Conservation (phyloP, 1,140 invertebrate genomes). For the Melanaphis sacchari region DNA sequence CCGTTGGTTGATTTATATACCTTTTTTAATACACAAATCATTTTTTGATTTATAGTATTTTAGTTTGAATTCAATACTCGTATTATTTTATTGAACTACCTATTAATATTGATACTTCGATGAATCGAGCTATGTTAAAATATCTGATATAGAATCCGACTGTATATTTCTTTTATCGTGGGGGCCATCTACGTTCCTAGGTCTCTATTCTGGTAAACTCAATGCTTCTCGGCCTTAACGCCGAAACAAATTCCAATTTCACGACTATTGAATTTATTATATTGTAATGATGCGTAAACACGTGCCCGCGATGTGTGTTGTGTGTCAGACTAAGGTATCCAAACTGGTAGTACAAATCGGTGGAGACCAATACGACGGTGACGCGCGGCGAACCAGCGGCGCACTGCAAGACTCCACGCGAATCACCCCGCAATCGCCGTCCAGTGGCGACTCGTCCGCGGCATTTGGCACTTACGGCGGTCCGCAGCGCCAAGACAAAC, state of each 20-base stretch:
- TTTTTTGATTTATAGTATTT: neutral
- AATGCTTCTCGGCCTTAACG: neutral
- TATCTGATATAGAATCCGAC: neutral
- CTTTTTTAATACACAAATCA: too few relatives aligned
- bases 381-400: neutral
- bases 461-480: neutral
- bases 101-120: neutral
- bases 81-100: neutral
- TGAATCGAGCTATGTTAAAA: neutral
- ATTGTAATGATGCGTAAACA: slow-evolving; percentile 5
- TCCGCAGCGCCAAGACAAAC: neutral
- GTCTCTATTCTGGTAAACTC: neutral
- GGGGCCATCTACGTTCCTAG: neutral
- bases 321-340: slow-evolving; percentile 36
- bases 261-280: neutral
- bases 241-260: neutral
- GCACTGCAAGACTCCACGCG: neutral
- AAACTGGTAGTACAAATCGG: slow-evolving; percentile 3
- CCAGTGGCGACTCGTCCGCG: neutral
- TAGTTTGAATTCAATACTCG: neutral
- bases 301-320: slow-evolving; percentile 16
- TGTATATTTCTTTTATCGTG: neutral
- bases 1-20: too few relatives aligned
- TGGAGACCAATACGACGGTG: neutral
- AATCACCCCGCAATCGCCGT: neutral